Base-by-base conservation (phyloP, 2,888 invertebrate genomes). In the Arctia plantaginis region DNA sequence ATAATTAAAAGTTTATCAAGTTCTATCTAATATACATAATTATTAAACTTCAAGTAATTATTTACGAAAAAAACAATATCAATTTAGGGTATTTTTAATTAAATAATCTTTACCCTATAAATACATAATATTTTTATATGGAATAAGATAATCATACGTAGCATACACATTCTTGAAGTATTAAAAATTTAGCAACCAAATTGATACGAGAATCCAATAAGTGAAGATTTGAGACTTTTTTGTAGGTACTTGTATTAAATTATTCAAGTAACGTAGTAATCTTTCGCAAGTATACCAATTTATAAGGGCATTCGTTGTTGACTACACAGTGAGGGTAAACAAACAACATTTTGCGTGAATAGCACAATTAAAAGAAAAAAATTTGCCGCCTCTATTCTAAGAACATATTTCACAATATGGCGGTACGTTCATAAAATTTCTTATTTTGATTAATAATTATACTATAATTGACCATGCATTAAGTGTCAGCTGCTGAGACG, bases 131-230 rank as follows among this genome's bases (percentile, higher is more conserved):
- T 1, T 23, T 51, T 20, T 13, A 12, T 3, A n/a, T n/a, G 13
- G 12, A 55, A 13, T 18, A 47, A 3, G 47, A 47, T 47, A n/a
- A 3, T n/a, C 12, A 55, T 55, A n/a, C 39, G 23, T 13, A 66
- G 1, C 23, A 64, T 64, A 15, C 6, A 64, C 0, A 23, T 41
- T 12, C 27, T 66, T 13, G 23, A 66, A 41, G 20, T 59, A 39
- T 59, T 39, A 41, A 2, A 41, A 27, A 27, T 69, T 59, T 70
- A 70, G 41, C 47, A 68, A 47, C 33, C 72, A 62, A 33, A 62
- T 47, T 30, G 20, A 33, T 59, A 12, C 12, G 65, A 64, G 35
- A 73, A 73, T 20, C 33, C 15, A 67, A 35, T 0, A 23, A 39
- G 13, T 66, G 15, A 30, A 44, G 20, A 44, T 27, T 66, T 59